These are phyloP conservation scores for Folsomia manolachei DNA, from an alignment of 2,888 invertebrate species.

Conservation along the genomic window DNA sequence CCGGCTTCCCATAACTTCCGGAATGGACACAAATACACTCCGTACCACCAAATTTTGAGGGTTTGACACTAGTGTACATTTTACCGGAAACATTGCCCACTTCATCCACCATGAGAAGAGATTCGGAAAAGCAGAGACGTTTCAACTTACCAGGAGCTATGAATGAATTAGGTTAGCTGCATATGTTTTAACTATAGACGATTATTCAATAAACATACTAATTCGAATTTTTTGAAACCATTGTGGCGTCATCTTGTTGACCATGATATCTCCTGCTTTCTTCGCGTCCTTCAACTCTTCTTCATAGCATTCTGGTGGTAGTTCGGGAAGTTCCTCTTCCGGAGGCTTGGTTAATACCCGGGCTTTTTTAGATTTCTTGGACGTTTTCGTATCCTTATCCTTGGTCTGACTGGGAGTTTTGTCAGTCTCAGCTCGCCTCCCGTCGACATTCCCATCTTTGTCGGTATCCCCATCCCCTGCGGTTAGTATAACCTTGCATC, in stretches of 20 bases:
- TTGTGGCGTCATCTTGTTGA: slow-evolving; percentile 1
- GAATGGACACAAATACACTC: slow-evolving; percentile 40
- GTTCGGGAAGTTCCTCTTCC: background rate
- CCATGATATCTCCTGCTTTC: background rate
- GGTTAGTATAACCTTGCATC: no score
- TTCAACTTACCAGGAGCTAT: slow-evolving; percentile 19
- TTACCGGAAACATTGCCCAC: slow-evolving; percentile 40
- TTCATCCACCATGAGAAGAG: slow-evolving; percentile 43
- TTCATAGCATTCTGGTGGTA: slow-evolving; percentile 1
- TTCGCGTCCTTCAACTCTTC: background rate
- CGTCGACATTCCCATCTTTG: background rate
- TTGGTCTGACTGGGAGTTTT: background rate
- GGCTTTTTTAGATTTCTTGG: no score
- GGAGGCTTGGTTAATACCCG: no score
- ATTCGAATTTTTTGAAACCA: slow-evolving; percentile 17
- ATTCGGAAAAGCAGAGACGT: slow-evolving; percentile 41
- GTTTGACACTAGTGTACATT: slow-evolving; percentile 32
- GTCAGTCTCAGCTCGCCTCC: background rate
- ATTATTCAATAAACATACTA: background rate
- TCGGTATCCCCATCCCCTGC: slow-evolving; percentile 11
- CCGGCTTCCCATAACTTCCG: slow-evolving; percentile 39
- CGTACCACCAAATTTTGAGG: slow-evolving; percentile 34
- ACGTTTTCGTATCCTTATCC: background rate
- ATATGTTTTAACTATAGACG: background rate
- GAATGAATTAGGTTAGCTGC: background rate